Conservation (phyloP, 1,140 invertebrate genomes). For the Leptinotarsa texana region DNA sequence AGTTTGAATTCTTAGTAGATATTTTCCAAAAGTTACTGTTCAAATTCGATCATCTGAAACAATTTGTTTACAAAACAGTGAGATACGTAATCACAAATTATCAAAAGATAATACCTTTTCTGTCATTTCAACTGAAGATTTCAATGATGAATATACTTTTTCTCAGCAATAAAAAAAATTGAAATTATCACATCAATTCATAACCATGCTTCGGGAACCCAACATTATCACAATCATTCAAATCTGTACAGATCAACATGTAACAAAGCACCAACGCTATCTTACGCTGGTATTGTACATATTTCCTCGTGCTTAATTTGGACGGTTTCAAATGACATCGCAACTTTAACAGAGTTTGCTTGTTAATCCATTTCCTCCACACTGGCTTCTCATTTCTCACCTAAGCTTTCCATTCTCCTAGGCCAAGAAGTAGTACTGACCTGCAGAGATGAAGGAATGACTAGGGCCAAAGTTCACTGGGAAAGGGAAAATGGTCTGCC, state of each 20-base stretch:
- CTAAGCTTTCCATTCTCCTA: slow-evolving; percentile 50
- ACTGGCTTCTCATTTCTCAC: background rate
- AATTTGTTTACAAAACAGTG: too few relatives aligned
- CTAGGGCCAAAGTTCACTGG: slow-evolving; percentile 78
- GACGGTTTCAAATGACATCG: background rate
- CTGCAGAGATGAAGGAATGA: slow-evolving; percentile 84
- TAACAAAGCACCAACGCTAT: background rate
- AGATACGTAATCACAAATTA: too few relatives aligned
- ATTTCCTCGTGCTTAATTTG: background rate
- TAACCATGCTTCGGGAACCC: background rate
- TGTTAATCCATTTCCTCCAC: background rate
- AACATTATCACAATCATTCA: background rate
- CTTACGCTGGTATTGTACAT: slow-evolving; percentile 7
- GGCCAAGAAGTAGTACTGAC: slow-evolving; percentile 89
- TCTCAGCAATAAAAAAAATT: too few relatives aligned
- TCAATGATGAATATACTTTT: too few relatives aligned
- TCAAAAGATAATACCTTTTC: too few relatives aligned
- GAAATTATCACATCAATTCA: too few relatives aligned
- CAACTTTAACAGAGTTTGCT: background rate
- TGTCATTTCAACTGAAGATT: too few relatives aligned
- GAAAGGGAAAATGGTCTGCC: slow-evolving; percentile 68
- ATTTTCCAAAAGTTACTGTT: too few relatives aligned
- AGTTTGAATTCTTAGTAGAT: too few relatives aligned
- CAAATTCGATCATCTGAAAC: too few relatives aligned
- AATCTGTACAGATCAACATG: too few relatives aligned